Conservation (phyloP, 2,888 invertebrate species). For the Nomada ruficornis region DNA sequence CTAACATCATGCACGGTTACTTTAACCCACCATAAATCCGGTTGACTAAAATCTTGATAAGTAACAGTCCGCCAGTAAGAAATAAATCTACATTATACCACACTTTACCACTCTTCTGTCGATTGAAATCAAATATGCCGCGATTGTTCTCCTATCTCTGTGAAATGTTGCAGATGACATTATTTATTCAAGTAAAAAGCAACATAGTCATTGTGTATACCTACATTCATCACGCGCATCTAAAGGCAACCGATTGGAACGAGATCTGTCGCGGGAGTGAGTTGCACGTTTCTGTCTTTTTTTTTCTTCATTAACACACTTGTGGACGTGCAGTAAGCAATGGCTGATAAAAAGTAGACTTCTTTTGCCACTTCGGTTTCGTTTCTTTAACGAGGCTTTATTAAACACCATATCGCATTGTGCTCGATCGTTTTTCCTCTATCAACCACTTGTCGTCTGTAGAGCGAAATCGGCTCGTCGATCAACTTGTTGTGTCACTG, state of each 20-base stretch:
- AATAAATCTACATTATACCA: background rate
- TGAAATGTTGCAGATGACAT: slow-evolving; percentile 12
- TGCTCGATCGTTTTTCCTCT: slow-evolving; percentile 48
- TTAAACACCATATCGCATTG: slow-evolving; percentile 74
- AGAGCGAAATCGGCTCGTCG: slow-evolving; percentile 17
- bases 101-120: background rate
- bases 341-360: slow-evolving; percentile 51
- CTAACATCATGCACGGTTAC: too few relatives aligned
- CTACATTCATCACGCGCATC: background rate
- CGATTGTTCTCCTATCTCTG: background rate
- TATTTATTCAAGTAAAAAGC: slow-evolving; percentile 24
- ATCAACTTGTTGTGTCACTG: background rate
- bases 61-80: background rate
- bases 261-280: slow-evolving; percentile 13
- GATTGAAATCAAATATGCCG: slow-evolving; percentile 19
- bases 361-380: slow-evolving; percentile 46
- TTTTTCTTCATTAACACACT: background rate
- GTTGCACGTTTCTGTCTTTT: slow-evolving; percentile 5
- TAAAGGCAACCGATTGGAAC: slow-evolving; percentile 21
- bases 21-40: background rate
- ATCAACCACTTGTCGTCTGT: slow-evolving; percentile 40
- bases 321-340: slow-evolving; percentile 41
- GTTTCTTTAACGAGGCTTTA: slow-evolving; percentile 62
- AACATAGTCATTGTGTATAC: background rate
- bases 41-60: background rate